Conservation (phyloP, 2,797 vertebrate species). For the Myiothlypis chrysogaster region DNA sequence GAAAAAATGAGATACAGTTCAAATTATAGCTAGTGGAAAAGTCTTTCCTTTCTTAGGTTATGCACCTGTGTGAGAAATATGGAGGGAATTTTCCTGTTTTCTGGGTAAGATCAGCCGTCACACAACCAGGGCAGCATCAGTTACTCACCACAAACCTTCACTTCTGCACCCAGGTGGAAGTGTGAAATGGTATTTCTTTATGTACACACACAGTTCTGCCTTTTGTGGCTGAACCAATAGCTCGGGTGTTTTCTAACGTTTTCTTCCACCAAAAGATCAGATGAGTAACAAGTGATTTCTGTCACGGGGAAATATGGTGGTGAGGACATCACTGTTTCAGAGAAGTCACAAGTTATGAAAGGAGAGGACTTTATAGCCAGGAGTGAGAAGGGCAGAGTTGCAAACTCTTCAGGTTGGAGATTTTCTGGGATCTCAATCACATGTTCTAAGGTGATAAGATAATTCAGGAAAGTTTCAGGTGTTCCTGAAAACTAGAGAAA, state of each 20-base stretch:
- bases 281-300: constrained; percentile 12
- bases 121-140: neutral
- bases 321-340: neutral
- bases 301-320: neutral
- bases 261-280: neutral
- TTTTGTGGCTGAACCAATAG: neutral
- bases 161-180: neutral
- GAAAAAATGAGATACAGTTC: neutral
- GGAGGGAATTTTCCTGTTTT: neutral
- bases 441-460: neutral
- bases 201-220: neutral
- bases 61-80: neutral
- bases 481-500: neutral
- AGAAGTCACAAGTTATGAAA: neutral
- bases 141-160: neutral
- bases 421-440: neutral
- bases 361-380: neutral
- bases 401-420: neutral
- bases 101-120: neutral
- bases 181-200: neutral
- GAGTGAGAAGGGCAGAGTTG: neutral
- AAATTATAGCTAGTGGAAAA: neutral
- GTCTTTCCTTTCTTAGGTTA: neutral
- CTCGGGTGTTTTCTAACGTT: neutral
- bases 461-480: neutral